Conservation (phyloP, 2,888 invertebrate genomes). For the Drosophila yooni region DNA sequence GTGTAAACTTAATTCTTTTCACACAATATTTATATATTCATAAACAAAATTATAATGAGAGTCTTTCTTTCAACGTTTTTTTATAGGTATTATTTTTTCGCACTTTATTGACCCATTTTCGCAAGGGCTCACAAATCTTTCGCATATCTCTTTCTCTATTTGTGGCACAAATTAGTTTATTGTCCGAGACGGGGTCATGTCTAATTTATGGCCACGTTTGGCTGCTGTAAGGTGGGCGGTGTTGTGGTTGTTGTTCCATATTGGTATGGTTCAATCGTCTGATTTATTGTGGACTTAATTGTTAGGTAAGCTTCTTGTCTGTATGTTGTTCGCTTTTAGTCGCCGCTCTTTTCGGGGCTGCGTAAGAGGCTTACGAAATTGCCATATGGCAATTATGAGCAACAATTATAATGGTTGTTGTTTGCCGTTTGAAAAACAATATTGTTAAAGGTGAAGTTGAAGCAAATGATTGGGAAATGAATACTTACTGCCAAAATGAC, state of each 20-base stretch:
- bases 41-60: background rate
- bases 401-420: constrained; percentile 34
- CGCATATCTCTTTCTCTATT: constrained; percentile 15
- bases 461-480: constrained; percentile 5
- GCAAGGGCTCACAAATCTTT: constrained; percentile 38
- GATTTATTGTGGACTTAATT: constrained; percentile 44
- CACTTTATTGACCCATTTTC: constrained; percentile 63
- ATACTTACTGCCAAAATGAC: background rate
- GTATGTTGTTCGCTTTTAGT: background rate
- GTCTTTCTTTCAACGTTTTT: background rate
- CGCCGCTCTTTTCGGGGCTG: background rate
- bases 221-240: constrained; percentile 50
- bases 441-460: constrained; percentile 15
- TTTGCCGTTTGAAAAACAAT: constrained; percentile 15
- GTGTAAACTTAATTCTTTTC: background rate
- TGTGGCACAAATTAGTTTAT: constrained; percentile 21
- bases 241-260: constrained; percentile 17
- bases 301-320: constrained; percentile 44
- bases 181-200: constrained; percentile 26
- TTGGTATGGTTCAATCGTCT: constrained; percentile 40
- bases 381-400: constrained; percentile 54
- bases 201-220: constrained; percentile 53
- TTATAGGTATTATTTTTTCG: constrained; percentile 1
- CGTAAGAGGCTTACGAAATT: constrained; percentile 58
- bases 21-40: background rate